Base-by-base conservation (phyloP, 2,797 vertebrate genomes). In the Aeoliscus strigatus region DNA sequence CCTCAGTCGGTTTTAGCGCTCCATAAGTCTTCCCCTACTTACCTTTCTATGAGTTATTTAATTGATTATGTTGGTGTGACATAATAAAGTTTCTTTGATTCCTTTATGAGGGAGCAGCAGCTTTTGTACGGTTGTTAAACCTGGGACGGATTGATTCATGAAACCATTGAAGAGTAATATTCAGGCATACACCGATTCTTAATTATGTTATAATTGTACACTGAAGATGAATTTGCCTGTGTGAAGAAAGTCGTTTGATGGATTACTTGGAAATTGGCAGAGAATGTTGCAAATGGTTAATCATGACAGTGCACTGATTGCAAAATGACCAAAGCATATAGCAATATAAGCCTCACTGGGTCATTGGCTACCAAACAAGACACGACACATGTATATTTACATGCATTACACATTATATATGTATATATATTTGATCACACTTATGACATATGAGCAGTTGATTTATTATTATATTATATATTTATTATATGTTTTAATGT, bases 401-500 rank as follows among this genome's bases (percentile, higher is more conserved):
- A n/a, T n/a, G n/a, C n/a, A n/a, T n/a, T n/a, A n/a, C n/a, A n/a
- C n/a, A n/a, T n/a, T n/a, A n/a, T n/a, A n/a, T n/a, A n/a, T n/a
- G n/a, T n/a, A n/a, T n/a, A n/a, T n/a, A n/a, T n/a, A n/a, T n/a
- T n/a, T n/a, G n/a, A n/a, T n/a, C n/a, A n/a, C 30, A 30, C 27
- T 52, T 55, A 67, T 54, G n/a, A n/a, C n/a, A 62, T 80, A 76
- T 64, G 32, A 73, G 32, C 63, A 70, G 75, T 69, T 77, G 67
- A 82, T 80, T 74, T 74, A 73, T 79, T 70, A 41, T 61, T 58
- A n/a, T n/a, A n/a, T n/a, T n/a, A n/a, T n/a, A n/a, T n/a, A n/a
- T n/a, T n/a, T n/a, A n/a, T n/a, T n/a, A n/a, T n/a, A n/a, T n/a
- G n/a, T n/a, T n/a, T n/a, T n/a, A n/a, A n/a, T n/a, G n/a, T n/a